Base-by-base conservation (phyloP, 2,888 invertebrate species). In the Cephus sareptanus region DNA sequence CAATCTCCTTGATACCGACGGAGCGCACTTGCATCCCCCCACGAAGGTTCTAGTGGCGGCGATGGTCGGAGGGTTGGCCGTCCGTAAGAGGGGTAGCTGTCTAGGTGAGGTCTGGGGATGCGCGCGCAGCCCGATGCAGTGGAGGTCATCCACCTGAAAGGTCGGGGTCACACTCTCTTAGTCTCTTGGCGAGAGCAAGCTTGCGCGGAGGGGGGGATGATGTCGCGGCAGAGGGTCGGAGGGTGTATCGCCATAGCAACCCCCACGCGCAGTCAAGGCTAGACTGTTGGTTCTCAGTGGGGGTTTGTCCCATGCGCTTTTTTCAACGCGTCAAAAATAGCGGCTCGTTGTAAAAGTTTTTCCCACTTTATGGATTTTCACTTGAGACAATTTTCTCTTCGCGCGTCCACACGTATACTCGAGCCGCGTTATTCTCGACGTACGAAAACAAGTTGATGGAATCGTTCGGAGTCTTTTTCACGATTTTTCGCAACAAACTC, bases 101-200 rank as follows among this genome's bases (percentile, higher is more conserved):
- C 86, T 86, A 85, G 85, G 82, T 84, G 84, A 83, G 83, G 83
- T 82, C 82, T 79, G 73, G 76, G 71, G 77, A 79, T 87, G 89
- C 89, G 90, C 88, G 88, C 90, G 90, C 89, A 88, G 80, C 82
- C 35, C 86, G 89, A 85, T 89, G 91, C 90, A 90, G 91, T 91
- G 90, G 91, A 90, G 91, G 91, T 91, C 90, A 91, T 91, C 91
- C 90, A 91, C 91, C 91, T 90, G 91, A 90, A 91, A 91, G 91
- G 91, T 91, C 91, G 91, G 91, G 91, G 91, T 91, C 91, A 91
- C 87, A 89, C 89, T 89, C 87, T 34, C 35, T 88, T 88, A 87
- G 87, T 87, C 87, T 87, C 87, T 87, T 82, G 84, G 85, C 31
- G 40, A 35, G 76, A 70, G 31, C 31, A 71, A 30, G 37, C 75